Evolutionary conservation across 2,797 vertebrate species (phyloP), one percentile per base, ranked within the genome.

Genomic region (Lagodon rhomboides): DNA sequence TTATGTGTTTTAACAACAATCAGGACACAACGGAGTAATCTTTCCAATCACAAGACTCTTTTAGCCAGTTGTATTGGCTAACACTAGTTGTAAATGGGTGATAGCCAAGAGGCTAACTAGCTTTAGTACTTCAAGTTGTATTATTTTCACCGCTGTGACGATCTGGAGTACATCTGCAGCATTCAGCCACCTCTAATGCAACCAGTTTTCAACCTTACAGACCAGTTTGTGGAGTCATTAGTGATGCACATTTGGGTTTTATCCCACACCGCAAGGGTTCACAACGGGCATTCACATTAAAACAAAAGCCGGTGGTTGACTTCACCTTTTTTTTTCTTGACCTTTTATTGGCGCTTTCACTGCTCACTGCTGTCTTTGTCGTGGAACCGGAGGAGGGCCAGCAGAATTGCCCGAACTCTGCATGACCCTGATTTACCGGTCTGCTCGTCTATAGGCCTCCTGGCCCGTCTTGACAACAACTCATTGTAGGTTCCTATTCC

Each of bases 401-500:
- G 27, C 78, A 55, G 72, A 62, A 56, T 79, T 38, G 41, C n/a
- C 43, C 62, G 2, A 87, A 89, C 90, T 87, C 80, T 66, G 46
- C 22, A 7, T 73, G 89, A 89, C 85, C 77, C 80, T 4, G 54
- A 68, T 61, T 78, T 63, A 66, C 79, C 18, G 49, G 58, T 67
- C 64, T 60, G 46, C n/a, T 53, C 63, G 77, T 79, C 63, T 71
- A 38, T 58, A 67, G 80, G 53, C 64, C 38, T 51, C 69, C 73
- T 23, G 53, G 63, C 59, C 63, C 49, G 53, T 73, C 53, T 64
- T 38, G 53, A 93, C 85, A 92, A 83, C 76, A 87, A 70, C 70
- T 79, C 82, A 79, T 87, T 93, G 85, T 85, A 80, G 74, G 61
- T 34, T 51, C 15, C 59, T 60, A 51, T 71, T 90, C 90, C 91